Base-by-base conservation (phyloP, 2,113 vertebrate species). In the Camelus bactrianus region DNA sequence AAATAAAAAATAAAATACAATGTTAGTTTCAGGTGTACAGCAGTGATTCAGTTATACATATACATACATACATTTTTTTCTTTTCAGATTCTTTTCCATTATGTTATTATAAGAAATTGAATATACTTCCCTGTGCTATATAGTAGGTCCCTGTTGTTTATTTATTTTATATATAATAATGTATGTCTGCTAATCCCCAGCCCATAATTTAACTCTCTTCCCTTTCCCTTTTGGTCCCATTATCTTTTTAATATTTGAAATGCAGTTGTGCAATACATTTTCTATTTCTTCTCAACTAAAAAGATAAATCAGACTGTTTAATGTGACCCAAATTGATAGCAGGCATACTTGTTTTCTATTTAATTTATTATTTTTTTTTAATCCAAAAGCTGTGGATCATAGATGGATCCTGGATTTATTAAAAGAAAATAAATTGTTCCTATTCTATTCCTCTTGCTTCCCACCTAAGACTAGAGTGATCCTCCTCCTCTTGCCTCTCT, bases 321-420 rank as follows among this genome's bases (percentile, higher is more conserved):
- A 50, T 69, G 8, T 58, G 10, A 56, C 60, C 8, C 32, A 93
- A 67, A 52, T 3, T 28, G 56, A 58, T 6, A 15, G 16, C 64
- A 77, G 24, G 3, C 60, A 50, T 24, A 8, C 11, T 84, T 91
- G 52, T 2, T 42, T 52, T 75, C 67, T 38, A 17, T 62, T 88
- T 42, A 42, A 9, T 52, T 69, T 64, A 15, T 76, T 86, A 24
- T 14, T 56, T 20, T 95, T 46, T 42, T 93, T 82, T 65, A 70
- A 65, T 95, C 73, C 54, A n/a, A 50, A 95, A 95, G 30, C 54
- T 72, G 15, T 56, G 46, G 32, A 50, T 95, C 52, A 46, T 9
- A 13, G 73, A 67, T 32, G 60, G 38, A 58, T 65, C 62, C 32
- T 54, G 17, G 79, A 89, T 48, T 42, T 42, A 42, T 42, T 42